Percentiles rank a stretch among this genome's conserved stretches.
Conservation (phyloP, 1,140 invertebrate genomes). For the Hydropsyche tenuis region DNA sequence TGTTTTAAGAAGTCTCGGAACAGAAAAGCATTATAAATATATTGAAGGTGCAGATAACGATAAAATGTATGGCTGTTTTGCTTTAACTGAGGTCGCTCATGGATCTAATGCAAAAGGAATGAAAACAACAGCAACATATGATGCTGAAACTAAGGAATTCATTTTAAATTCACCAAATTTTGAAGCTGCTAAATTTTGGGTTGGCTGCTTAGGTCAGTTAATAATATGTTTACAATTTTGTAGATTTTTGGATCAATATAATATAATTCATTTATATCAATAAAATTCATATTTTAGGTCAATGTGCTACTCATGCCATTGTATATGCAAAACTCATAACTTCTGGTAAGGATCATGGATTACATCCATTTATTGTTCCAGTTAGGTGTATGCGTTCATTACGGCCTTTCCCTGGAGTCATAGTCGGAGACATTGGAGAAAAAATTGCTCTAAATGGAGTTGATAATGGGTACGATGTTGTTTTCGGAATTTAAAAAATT, state of each 20-base stretch:
- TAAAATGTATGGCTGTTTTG: slow-evolving; percentile 77
- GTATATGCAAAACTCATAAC: slow-evolving; percentile 84
- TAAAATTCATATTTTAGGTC: slow-evolving; percentile 59
- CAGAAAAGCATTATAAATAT: slow-evolving; percentile 66
- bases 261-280: neutral
- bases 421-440: slow-evolving; percentile 81
- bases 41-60: slow-evolving; percentile 65
- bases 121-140: slow-evolving; percentile 82
- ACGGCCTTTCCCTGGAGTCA: slow-evolving; percentile 73
- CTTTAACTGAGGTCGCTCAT: slow-evolving; percentile 84
- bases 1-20: slow-evolving; percentile 63
- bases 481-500: no score
- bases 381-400: slow-evolving; percentile 77
- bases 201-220: slow-evolving; percentile 66
- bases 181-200: slow-evolving; percentile 89
- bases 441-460: slow-evolving; percentile 84
- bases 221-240: neutral
- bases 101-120: slow-evolving; percentile 85
- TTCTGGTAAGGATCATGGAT: slow-evolving; percentile 75
- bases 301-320: slow-evolving; percentile 83
- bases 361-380: slow-evolving; percentile 83
- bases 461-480: slow-evolving; percentile 75
- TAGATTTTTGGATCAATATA: neutral
- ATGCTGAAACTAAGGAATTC: slow-evolving; percentile 74
- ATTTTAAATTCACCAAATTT: slow-evolving; percentile 82